Evolutionary conservation across 2,113 vertebrate species (phyloP), one percentile per base, ranked within the genome.

Genomic region (Casuarius casuarius): DNA sequence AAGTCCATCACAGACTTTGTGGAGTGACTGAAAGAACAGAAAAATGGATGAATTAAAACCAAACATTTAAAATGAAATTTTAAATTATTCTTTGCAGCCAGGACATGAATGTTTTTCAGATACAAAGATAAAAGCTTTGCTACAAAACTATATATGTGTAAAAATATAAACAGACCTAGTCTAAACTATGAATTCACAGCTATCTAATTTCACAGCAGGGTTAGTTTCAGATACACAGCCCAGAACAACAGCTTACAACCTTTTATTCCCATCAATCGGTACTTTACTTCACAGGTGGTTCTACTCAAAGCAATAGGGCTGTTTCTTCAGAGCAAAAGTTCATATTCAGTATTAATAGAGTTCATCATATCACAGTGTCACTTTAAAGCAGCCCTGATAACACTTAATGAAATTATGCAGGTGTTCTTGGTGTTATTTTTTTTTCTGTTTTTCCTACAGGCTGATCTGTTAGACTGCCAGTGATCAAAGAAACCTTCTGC

Each of bases 1-100:
- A 99, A 99, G 98, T 99, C 99, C 99, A 99, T 99, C 89, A 99
- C 99, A 31, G 99, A 99, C 97, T 99, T 99, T 54, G 99, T 99
- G 48, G 99, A 99, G 97, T 99, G 99, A 98, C 99, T 99, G 97
- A 42, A 97, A 97, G 87, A 62, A 97, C 65, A 81, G 89, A 96
- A 97, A 87, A 94, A 84, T 92, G 68, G 44, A 84, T 56, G 63
- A 5, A 91, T 90, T 68, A 96, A 72, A 94, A 91, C 1, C 22
- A 82, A 51, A 35, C 7, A 73, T 23, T 40, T 76, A 76, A 73
- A 81, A 83, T 10, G 67, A 61, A 84, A 54, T 23, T 79, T 84
- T 35, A 66, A 33, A 49, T 62, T 22, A 71, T 38, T 67, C 14
- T 59, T 84, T 68, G 28, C 67, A 89, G 77, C 12, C 23, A 90